Evolutionary conservation across 2,888 invertebrate genomes (phyloP), one percentile per base, ranked within the genome.

Genomic region (Drosophila planitibia): DNA sequence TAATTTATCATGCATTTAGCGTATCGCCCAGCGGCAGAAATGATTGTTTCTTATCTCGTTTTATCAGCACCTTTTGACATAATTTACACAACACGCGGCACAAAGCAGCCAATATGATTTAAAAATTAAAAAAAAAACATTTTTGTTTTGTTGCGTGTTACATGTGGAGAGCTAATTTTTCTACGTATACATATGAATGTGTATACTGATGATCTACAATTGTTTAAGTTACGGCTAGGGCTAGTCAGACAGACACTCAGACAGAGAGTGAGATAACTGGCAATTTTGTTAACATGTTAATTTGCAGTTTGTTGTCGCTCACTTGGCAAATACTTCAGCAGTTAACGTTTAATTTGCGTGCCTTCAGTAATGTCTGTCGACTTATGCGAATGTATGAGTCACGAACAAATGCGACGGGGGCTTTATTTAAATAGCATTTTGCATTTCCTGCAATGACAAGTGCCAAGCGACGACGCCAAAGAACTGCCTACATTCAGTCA

Each of bases 261-360:
- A 53, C 30, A 57, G 52, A 63, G 66, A 37, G 47, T 58, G 37
- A 58, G 74, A 74, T 85, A 89, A 87, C 85, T 89, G 81, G 79
- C 73, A 76, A 79, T 79, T 86, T 86, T 82, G 90, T 79, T 86
- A 90, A 89, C 85, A 91, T 91, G 90, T 73, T 91, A 87, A 85
- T 86, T 91, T 84, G 82, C 69, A 71, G 85, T 83, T 83, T 65
- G 59, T 71, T 71, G 73, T 70, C 69, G 79, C 72, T 75, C 66
- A 70, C 64, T 86, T 76, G 76, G 71, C 71, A 64, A 83, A 82
- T 81, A 77, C 61, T 81, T 22, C 30, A 22, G 54, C 64, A 67
- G 73, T 73, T 79, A 72, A 78, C 73, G 59, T 73, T 79, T 63
- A 65, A 79, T 71, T 71, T 76, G 69, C 76, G 66, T 85, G 82